Percentiles rank a stretch among this genome's conserved stretches.
phyloP scores from a whole-genome alignment of 2,797 vertebrate genomes.

The Artibeus jamaicensis region DNA sequence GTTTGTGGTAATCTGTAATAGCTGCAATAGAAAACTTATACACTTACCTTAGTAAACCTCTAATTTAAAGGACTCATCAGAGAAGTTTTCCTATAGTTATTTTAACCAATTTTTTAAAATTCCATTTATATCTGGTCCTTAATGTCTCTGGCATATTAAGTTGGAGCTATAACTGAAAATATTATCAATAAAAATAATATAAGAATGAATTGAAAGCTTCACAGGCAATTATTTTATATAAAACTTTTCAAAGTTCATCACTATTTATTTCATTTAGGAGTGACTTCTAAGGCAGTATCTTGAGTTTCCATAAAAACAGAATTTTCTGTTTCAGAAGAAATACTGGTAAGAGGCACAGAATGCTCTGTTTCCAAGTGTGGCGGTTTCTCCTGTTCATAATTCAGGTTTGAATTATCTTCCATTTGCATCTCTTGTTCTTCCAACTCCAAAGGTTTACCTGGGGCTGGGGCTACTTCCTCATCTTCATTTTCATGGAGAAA shows the following conservation, averaged over 20 bases:
- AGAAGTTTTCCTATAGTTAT: not conserved
- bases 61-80: conserved; percentile 25
- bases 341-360: conserved; percentile 51
- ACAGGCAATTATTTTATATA: not conserved
- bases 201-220: not conserved
- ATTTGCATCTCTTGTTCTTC: conserved; percentile 78
- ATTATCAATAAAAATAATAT: not conserved
- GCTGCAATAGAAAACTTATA: not conserved
- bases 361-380: conserved; percentile 62
- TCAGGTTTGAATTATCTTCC: conserved; percentile 62
- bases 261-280: conserved; percentile 61
- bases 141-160: not conserved
- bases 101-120: not conserved
- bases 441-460: conserved; percentile 80
- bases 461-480: conserved; percentile 74
- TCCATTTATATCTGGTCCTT: not conserved
- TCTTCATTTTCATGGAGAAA: conserved; percentile 84
- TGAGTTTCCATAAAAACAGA: conserved; percentile 71
- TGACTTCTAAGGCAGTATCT: conserved; percentile 64
- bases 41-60: not conserved
- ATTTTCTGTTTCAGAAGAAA: conserved; percentile 65
- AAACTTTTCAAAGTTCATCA: not conserved
- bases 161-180: not conserved
- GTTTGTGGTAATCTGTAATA: not conserved
- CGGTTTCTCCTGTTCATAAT: conserved; percentile 69